Evolutionary conservation across 2,797 vertebrate genomes (phyloP).

Genomic region (Leucoraja ocellata): DNA sequence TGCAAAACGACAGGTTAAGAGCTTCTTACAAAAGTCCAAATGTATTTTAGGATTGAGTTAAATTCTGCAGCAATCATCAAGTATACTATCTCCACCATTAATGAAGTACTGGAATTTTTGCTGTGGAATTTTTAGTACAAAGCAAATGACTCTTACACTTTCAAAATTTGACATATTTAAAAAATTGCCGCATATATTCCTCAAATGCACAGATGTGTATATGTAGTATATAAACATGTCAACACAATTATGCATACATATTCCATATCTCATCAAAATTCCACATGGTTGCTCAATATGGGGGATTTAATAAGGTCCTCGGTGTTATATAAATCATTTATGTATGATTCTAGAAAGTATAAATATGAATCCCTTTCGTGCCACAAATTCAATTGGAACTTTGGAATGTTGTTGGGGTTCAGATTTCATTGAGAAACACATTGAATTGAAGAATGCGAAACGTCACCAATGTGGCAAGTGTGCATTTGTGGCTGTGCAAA

Average conservation of each 20-base stretch:
- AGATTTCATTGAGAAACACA: not conserved
- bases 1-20: not conserved
- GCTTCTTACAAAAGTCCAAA: not conserved
- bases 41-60: not conserved
- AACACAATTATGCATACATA: not conserved
- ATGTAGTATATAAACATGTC: not conserved
- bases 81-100: too few species aligned
- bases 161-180: not conserved
- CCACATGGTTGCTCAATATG: not conserved
- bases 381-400: not conserved
- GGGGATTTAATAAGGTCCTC: not conserved
- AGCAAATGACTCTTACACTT: not conserved
- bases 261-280: not conserved
- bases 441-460: not conserved
- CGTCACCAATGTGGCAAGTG: not conserved
- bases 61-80: not conserved
- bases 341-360: not conserved
- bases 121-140: not conserved
- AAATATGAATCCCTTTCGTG: not conserved
- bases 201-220: not conserved
- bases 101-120: too few species aligned
- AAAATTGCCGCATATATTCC: not conserved
- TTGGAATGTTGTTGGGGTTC: not conserved
- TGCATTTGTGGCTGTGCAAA: too few species aligned
- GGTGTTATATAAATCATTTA: not conserved